Conservation (phyloP, 2,797 vertebrate genomes). For the Chaenodraco wilsoni region DNA sequence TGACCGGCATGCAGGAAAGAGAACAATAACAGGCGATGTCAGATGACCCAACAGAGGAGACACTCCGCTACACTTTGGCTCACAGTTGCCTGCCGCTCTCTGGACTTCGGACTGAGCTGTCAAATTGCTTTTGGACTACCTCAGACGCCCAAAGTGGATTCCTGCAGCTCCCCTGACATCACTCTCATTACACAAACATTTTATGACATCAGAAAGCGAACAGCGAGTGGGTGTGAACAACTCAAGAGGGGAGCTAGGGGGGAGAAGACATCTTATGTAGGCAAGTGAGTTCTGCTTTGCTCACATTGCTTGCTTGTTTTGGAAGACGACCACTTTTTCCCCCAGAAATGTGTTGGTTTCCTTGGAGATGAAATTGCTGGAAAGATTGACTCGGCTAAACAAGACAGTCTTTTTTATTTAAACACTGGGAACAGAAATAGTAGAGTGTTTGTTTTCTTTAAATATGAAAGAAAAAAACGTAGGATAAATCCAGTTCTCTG, state of each 20-base stretch:
- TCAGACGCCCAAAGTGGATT: conserved; percentile 55
- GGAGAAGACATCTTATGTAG: conserved; percentile 2
- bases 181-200: conserved; percentile 48
- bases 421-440: not conserved
- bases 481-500: not conserved
- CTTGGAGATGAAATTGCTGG: conserved; percentile 38
- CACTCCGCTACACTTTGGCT: conserved; percentile 33
- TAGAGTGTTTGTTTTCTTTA: conserved; percentile 2
- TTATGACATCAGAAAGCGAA: conserved; percentile 50
- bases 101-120: conserved; percentile 49
- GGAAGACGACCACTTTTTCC: conserved; percentile 27
- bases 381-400: conserved; percentile 37
- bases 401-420: conserved; percentile 26
- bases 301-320: conserved; percentile 26
- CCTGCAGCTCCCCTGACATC: conserved; percentile 54
- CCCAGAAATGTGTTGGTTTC: conserved; percentile 47
- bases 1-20: conserved; percentile 74
- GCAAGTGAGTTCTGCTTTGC: not conserved
- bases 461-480: conserved; percentile 1
- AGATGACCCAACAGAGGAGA: conserved; percentile 54
- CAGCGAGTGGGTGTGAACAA: conserved; percentile 37
- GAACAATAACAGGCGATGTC: conserved; percentile 69
- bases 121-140: conserved; percentile 61
- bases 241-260: not conserved
- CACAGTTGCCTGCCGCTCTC: conserved; percentile 25